Conservation (phyloP, 2,797 vertebrate species). For the Pangasius macronema region DNA sequence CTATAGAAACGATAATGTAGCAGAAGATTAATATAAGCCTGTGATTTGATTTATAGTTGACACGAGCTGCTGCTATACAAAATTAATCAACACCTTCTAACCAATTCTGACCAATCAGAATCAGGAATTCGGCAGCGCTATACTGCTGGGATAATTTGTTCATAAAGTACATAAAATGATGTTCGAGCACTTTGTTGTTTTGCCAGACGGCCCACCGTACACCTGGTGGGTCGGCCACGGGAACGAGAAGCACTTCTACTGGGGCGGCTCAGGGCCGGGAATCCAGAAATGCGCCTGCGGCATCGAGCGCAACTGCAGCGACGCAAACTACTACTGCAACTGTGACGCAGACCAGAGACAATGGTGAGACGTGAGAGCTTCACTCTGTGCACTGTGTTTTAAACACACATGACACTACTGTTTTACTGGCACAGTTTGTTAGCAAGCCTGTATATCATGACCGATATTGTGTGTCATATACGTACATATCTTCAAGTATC, state of each 20-base stretch:
- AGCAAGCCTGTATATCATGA: no score
- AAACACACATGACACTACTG: background rate
- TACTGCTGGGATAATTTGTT: background rate
- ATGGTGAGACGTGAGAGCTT: conserved; percentile 78
- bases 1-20: background rate
- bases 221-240: conserved; percentile 94
- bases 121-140: background rate
- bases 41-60: background rate
- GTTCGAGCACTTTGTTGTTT: background rate
- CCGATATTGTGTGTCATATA: background rate
- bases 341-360: conserved; percentile 90
- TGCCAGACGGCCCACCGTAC: conserved; percentile 83
- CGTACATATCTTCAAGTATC: background rate
- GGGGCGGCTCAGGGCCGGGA: conserved; percentile 93
- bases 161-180: background rate
- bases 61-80: background rate
- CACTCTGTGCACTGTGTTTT: background rate
- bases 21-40: background rate
- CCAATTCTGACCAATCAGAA: background rate
- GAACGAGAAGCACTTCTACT: conserved; percentile 93
- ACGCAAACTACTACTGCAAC: conserved; percentile 88
- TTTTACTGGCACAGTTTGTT: no score
- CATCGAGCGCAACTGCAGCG: conserved; percentile 92
- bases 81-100: background rate
- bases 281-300: conserved; percentile 96